Percentiles rank a stretch among this genome's conserved stretches.
Evolutionary conservation across 2,797 vertebrate species (phyloP).

Genomic region (Crenichthys baileyi): DNA sequence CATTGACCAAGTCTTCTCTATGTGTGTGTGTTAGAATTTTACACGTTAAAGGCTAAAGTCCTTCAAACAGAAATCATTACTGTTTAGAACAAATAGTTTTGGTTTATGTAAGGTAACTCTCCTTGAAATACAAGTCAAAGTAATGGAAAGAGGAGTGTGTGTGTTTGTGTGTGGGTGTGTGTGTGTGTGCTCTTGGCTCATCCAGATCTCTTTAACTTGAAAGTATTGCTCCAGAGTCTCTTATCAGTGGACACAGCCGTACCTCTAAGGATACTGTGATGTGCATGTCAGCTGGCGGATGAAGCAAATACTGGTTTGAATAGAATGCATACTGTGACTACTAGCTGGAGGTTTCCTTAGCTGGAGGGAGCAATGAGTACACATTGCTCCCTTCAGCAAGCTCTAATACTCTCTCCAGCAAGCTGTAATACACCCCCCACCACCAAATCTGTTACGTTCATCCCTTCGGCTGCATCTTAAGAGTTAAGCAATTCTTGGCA

Average conservation of each 20-base stretch:
- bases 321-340: conserved; percentile 38
- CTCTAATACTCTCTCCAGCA: conserved; percentile 46
- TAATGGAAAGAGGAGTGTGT: conserved; percentile 2
- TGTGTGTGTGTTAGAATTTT: not conserved
- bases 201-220: conserved; percentile 42
- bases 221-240: conserved; percentile 59
- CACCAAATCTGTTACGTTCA: conserved; percentile 31
- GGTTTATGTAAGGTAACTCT: not conserved
- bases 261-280: conserved; percentile 54
- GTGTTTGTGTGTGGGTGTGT: not conserved
- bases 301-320: conserved; percentile 28
- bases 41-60: not conserved
- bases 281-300: conserved; percentile 37
- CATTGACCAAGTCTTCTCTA: not conserved
- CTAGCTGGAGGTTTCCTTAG: conserved; percentile 34
- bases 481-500: conserved; percentile 25
- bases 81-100: not conserved
- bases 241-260: conserved; percentile 65
- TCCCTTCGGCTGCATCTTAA: conserved; percentile 25
- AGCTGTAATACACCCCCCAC: conserved; percentile 39
- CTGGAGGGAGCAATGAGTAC: conserved; percentile 9
- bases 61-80: not conserved
- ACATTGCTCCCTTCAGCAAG: conserved; percentile 37
- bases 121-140: conserved; percentile 7
- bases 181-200: conserved; percentile 7